Evolutionary conservation across 1,140 invertebrate genomes (phyloP), one percentile per base, ranked within the genome.

Genomic region (Hormaphis cornu): DNA sequence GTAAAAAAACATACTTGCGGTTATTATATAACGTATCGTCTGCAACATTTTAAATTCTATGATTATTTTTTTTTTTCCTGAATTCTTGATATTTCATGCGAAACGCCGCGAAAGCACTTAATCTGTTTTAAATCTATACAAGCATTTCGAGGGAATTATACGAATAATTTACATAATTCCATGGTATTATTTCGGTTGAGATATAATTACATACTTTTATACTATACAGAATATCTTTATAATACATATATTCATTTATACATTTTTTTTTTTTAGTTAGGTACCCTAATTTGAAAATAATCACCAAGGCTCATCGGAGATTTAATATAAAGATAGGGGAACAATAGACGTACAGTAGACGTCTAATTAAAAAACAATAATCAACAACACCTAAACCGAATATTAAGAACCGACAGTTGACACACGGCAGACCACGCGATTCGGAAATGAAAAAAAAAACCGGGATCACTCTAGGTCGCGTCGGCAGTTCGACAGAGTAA

Each of bases 91-190:
- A 56, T 24, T 22, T 56, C 33, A 20, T 56, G 54, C 24, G 54
- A 37, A 56, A 37, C 33, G 20, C 54, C 2, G 35, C 12, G 12
- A 14, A 56, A 37, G 54, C 33, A 37, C 37, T 56, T 56, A 56
- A 56, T 56, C 33, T 56, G 33, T 37, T 37, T 56, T 56, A 56
- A 56, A 56, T 56, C 33, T 56, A 56, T 56, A 56, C 54, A 56
- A 37, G 6, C 33, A 16, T 37, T 56, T 24, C 18, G 54, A 24
- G 16, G 37, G 37, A 5, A 37, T 56, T 37, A 37, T 56, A 37
- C 20, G 6, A 56, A 40, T 37, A 56, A 56, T 56, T 56, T 56
- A 56, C 54, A 56, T 56, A 56, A 56, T 56, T 6, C 10, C 16
- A 56, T 22, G 10, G 33, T 37, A 56, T 35, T 56, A 56, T 56